Evolutionary conservation across 2,888 invertebrate species (phyloP).

Genomic region (Crocallis elinguaria): DNA sequence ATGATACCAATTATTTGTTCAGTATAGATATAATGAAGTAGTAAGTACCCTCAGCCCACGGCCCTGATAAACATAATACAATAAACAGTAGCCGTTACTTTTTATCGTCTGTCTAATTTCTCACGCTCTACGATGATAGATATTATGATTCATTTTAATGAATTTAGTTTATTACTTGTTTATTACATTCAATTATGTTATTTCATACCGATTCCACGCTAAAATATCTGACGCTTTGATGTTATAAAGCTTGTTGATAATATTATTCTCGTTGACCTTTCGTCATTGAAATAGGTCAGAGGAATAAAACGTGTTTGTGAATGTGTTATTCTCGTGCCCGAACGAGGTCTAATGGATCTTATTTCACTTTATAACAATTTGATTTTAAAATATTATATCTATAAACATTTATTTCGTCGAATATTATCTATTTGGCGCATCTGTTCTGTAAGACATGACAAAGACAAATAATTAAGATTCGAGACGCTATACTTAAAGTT

Average conservation of each 20-base stretch:
- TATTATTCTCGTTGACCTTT: conserved; percentile 18
- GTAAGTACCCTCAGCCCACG: neutral
- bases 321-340: neutral
- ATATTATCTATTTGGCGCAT: neutral
- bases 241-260: conserved; percentile 6
- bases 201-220: conserved; percentile 2
- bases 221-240: conserved; percentile 14
- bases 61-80: conserved; percentile 6
- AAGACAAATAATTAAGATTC: neutral
- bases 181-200: conserved; percentile 10
- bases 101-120: conserved; percentile 55
- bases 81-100: conserved; percentile 44
- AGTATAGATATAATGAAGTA: no score
- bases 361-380: conserved; percentile 8
- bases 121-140: conserved; percentile 42
- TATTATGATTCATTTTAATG: conserved; percentile 8
- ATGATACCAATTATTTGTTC: neutral
- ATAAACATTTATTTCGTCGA: neutral
- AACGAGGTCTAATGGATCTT: neutral
- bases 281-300: conserved; percentile 22
- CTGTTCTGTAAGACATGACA: neutral
- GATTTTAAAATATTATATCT: neutral
- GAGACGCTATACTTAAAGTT: neutral
- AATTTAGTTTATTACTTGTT: conserved; percentile 7
- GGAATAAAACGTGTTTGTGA: conserved; percentile 9